phyloP scores from a whole-genome alignment of 2,888 invertebrate genomes.

The Arrhopalites spinosus region DNA sequence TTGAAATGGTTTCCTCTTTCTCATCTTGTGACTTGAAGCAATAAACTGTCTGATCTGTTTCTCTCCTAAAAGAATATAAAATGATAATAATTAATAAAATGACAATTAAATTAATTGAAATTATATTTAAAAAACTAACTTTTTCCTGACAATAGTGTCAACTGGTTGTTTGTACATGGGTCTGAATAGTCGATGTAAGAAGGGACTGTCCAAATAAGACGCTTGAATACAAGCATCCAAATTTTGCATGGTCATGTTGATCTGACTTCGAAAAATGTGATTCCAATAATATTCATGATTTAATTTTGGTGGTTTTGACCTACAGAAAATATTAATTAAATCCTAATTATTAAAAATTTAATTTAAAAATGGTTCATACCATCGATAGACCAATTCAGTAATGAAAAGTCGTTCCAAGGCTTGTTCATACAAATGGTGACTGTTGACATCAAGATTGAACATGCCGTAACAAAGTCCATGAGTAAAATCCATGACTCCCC shows the following conservation, averaged over 20 bases:
- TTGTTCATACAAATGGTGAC: constrained; percentile 49
- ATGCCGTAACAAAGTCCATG: constrained; percentile 44
- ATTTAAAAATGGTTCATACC: constrained; percentile 33
- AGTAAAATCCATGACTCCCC: constrained; percentile 36
- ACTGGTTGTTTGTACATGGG: constrained; percentile 9
- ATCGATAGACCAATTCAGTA: constrained; percentile 41
- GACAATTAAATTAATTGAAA: background rate
- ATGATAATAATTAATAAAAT: background rate
- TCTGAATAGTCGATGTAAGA: constrained; percentile 5
- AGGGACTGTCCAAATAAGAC: constrained; percentile 26
- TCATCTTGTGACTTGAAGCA: constrained; percentile 11
- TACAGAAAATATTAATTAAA: background rate
- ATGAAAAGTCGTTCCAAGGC: constrained; percentile 45
- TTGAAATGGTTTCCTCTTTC: background rate
- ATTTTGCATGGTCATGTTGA: constrained; percentile 3
- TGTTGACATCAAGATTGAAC: constrained; percentile 45
- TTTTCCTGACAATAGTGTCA: background rate
- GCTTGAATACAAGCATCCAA: constrained; percentile 32
- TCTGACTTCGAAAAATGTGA: constrained; percentile 16
- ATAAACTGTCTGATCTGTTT: background rate
- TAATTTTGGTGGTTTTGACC: constrained; percentile 18
- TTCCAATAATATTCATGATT: constrained; percentile 26
- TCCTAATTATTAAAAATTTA: background rate
- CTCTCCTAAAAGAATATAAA: background rate
- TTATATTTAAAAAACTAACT: background rate